Percentiles rank a stretch among this genome's conserved stretches.
These are phyloP conservation scores for Mesoligia furuncula DNA, from an alignment of 2,888 invertebrate species.

Conservation along the genomic window DNA sequence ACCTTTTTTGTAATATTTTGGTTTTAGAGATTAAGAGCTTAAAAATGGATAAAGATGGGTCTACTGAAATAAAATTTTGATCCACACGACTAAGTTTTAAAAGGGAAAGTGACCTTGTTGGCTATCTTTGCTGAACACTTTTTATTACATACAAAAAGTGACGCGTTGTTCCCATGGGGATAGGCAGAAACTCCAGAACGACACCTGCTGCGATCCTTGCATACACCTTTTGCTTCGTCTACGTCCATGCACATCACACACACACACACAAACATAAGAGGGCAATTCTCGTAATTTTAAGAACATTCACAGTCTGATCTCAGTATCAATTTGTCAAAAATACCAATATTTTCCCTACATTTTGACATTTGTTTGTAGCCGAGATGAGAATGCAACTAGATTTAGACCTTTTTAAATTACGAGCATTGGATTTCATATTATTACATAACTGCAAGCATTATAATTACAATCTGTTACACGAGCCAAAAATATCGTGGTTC, in stretches of 20 bases:
- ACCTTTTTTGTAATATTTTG: constrained; percentile 39
- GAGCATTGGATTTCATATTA: not conserved
- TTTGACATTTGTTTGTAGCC: no score
- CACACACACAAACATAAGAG: not conserved
- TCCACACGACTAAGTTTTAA: constrained; percentile 32
- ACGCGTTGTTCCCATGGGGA: not conserved
- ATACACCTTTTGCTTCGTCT: not conserved
- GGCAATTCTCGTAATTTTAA: no score
- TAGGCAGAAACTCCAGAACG: not conserved
- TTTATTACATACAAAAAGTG: not conserved
- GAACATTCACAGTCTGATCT: no score
- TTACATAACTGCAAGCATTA: not conserved
- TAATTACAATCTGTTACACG: not conserved
- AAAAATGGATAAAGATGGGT: constrained; percentile 35
- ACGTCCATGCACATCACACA: not conserved
- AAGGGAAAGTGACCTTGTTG: constrained; percentile 16
- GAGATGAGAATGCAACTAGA: no score
- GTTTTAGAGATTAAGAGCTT: constrained; percentile 14
- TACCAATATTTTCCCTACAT: no score
- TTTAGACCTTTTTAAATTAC: not conserved
- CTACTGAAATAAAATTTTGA: constrained; percentile 25
- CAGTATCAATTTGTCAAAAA: no score
- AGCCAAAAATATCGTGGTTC: not conserved
- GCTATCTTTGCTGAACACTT: constrained; percentile 8
- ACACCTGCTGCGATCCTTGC: not conserved